Base-by-base conservation (phyloP, 2,113 vertebrate species). In the Nesoenas mayeri region DNA sequence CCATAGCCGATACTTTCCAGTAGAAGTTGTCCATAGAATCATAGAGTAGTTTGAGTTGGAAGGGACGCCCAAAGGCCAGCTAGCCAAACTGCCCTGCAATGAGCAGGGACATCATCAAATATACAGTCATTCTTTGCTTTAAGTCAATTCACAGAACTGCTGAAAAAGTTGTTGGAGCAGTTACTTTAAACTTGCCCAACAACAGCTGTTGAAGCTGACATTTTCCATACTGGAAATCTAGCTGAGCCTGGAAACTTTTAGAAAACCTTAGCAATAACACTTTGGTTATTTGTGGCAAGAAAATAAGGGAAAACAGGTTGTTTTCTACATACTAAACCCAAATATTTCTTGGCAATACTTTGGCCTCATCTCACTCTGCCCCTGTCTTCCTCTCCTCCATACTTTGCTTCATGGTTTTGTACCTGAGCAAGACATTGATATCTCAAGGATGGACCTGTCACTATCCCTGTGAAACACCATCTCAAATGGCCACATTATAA, bases 81-180 rank as follows among this genome's bases (percentile, higher is more conserved):
- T 19, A 47, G 44, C 18, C 44, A 18, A 47, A 47, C 44, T 47
- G 44, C 44, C 44, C 44, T 47, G 18, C 44, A 47, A 19, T 47
- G 44, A 47, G 18, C 44, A 47, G 44, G 44, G 44, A 9, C 44
- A 47, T 47, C 44, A 18, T 47, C 92, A 90, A 92, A 95, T 88
- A 95, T 94, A 94, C 93, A 96, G 89, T 85, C 79, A 92, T 82
- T 94, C 94, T 95, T 91, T 73, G 81, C 87, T 95, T 97, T 82
- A 95, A 96, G 88, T 96, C 97, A 97, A 98, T 97, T 98, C 97
- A 97, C 70, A 97, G 97, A 98, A 98, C 97, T 96, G 98, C 95
- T 98, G 96, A 98, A 98, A 98, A 98, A 98, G 96, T 97, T 47
- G 32, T 5, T 73, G 54, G 22, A 77, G 73, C 22, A 31, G 7